Evolutionary conservation across 2,888 invertebrate species (phyloP), one percentile per base, ranked within the genome.

Genomic region (Drosophila siamana): DNA sequence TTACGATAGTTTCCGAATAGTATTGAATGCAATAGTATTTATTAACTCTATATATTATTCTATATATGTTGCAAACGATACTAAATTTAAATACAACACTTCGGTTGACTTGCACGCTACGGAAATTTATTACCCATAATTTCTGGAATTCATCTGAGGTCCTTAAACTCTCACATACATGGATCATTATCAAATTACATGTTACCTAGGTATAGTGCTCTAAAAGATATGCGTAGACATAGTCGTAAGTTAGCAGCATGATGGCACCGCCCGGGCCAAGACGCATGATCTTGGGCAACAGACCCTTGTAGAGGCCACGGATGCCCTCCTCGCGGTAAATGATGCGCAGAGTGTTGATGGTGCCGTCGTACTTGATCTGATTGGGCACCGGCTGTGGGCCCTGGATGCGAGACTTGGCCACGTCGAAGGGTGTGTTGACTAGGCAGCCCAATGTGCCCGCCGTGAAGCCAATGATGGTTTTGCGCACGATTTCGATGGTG

Each of bases 181-280:
- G 33, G 11, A 3, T 19, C 19, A 11, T 33, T 11, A 4, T 33
- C 4, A 11, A 11, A 33, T 4, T 4, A 33, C 4, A 2, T 3
- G n/a, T n/a, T 11, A 3, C 3, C 33, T 33, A 33, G 4, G 33
- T 4, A 33, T 33, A 33, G 33, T 33, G 11, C 1, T 11, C 5
- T 11, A 33, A 6, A 86, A 98, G 93, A 91, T 94, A 96, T 55
- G 95, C 93, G 90, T 97, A 97, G 64, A 96, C 95, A 87, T 97
- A 95, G 89, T 98, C 98, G 86, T 97, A 98, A 8, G 98, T 97
- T 6, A 98, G 95, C 75, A 98, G 93, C 98, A 98, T 97, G 60
- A 98, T 98, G 1, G 98, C 98, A 16, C 98, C 98, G 48, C 98
- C 98, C 1, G 98, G 98, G 22, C 98, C 98, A 60, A 98, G 92